A percentile compares a stretch with the other conserved stretches of the same genome.
Evolutionary conservation across 2,797 vertebrate genomes (phyloP).

Genomic region (Urosaurus nigricauda): DNA sequence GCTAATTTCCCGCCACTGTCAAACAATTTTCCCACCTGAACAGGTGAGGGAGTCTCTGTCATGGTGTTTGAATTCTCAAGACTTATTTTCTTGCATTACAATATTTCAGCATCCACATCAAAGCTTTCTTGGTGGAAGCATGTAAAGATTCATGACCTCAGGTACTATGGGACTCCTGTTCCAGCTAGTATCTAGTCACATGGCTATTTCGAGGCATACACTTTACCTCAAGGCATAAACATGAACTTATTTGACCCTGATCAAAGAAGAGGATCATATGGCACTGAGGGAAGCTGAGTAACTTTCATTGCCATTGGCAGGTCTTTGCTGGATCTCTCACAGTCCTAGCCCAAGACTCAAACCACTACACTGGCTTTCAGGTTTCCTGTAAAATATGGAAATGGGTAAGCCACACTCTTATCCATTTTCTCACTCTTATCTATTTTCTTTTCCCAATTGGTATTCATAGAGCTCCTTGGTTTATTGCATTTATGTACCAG

Average conservation of each 20-base stretch:
- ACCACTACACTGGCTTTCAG: no score
- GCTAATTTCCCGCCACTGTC: neutral
- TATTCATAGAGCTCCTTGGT: neutral
- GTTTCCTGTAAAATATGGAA: neutral
- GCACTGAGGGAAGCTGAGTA: no score
- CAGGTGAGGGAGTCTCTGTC: neutral
- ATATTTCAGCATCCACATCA: neutral
- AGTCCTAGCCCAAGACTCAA: no score
- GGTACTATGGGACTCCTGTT: neutral
- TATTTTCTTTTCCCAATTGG: neutral
- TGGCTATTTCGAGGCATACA: neutral
- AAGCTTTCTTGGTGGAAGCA: neutral
- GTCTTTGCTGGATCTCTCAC: neutral
- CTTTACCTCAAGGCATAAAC: neutral
- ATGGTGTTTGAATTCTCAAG: neutral
- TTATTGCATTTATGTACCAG: slow-evolving; percentile 24
- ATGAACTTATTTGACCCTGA: neutral
- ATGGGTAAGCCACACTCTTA: neutral
- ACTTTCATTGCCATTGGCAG: neutral
- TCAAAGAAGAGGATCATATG: neutral
- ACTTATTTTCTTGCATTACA: neutral
- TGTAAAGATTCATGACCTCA: neutral
- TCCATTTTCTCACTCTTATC: neutral
- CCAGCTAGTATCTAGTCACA: neutral
- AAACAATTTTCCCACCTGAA: neutral